Evolutionary conservation across 2,888 invertebrate genomes (phyloP), one percentile per base, ranked within the genome.

Genomic region (Ormyrus rosae): DNA sequence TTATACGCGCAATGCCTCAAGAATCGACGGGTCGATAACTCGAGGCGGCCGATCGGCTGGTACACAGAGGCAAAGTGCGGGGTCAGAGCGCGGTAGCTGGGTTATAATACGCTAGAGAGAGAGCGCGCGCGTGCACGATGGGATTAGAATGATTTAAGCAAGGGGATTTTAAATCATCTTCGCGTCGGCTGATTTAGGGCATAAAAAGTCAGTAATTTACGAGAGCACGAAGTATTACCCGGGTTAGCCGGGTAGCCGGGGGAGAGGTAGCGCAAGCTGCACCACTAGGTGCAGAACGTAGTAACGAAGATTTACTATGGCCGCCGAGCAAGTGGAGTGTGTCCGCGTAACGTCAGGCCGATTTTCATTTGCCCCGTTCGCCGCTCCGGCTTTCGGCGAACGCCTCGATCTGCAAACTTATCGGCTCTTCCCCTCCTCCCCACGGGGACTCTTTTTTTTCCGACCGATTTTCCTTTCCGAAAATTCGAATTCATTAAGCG

Each of bases 261-360:
- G 56, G 48, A 72, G 55, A 64, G 73, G 64, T 50, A 50, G 53
- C 69, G 51, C n/a, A 45, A 45, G 64, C 55, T 50, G 53, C 69
- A 46, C n/a, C 13, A 45, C n/a, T 58, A 48, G 71, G 65, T 63
- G 67, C 56, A 64, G 60, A 75, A 56, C 56, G 68, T 53, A 51
- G 74, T 82, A 84, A 83, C 81, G 82, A 83, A 78, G 79, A 82
- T 82, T 82, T 82, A 79, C 68, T 79, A 64, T n/a, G 19, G 48
- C 11, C 50, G 9, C 19, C 61, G 51, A 73, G 79, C 70, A 82
- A 82, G 81, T 82, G 69, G 76, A 79, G 73, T 79, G 69, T 74
- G 78, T 78, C 73, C 71, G 71, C 74, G 72, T 68, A 58, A 61
- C 76, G 77, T 77, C 77, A 63, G 77, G 11, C 81, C 73, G 73